phyloP scores from a whole-genome alignment of 2,888 invertebrate species.

The Eueremaeus valkanovi region DNA sequence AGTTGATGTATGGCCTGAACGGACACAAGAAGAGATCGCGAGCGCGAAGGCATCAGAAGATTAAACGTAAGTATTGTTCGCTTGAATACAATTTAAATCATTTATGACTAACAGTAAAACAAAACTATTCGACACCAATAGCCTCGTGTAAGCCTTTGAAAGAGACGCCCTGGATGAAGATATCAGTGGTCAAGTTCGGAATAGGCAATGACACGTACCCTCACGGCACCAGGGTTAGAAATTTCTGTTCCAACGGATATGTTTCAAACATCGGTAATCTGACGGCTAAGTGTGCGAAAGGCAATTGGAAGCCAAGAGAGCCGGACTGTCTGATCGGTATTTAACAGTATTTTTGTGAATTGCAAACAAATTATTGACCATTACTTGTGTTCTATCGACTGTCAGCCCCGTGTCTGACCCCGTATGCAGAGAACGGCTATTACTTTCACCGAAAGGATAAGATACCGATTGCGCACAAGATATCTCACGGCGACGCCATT shows the following conservation, averaged over 20 bases:
- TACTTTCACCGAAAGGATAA: not conserved
- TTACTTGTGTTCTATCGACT: not conserved
- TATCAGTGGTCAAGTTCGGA: slow-evolving; percentile 63
- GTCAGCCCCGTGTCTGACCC: slow-evolving; percentile 19
- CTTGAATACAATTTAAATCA: not conserved
- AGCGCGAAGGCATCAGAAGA: slow-evolving; percentile 21
- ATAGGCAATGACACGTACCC: slow-evolving; percentile 54
- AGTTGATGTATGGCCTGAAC: not conserved
- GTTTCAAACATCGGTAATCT: slow-evolving; percentile 69
- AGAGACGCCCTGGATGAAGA: slow-evolving; percentile 63
- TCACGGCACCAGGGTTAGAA: slow-evolving; percentile 69
- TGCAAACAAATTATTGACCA: not conserved
- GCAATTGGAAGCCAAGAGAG: slow-evolving; percentile 65
- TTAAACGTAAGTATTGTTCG: not conserved
- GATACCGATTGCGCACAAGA: slow-evolving; percentile 57
- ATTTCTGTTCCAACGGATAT: slow-evolving; percentile 73
- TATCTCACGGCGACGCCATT: slow-evolving; percentile 67
- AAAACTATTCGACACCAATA: slow-evolving; percentile 32
- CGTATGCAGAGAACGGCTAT: slow-evolving; percentile 16
- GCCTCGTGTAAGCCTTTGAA: slow-evolving; percentile 65
- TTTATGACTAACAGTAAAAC: slow-evolving; percentile 21
- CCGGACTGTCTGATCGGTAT: slow-evolving; percentile 36
- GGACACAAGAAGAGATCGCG: not conserved
- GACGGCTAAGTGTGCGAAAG: slow-evolving; percentile 69
- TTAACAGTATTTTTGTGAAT: not conserved